Percentiles rank a stretch among this genome's conserved stretches.
Conservation (phyloP, 2,888 invertebrate species). For the Orthonychiurus folsomi region DNA sequence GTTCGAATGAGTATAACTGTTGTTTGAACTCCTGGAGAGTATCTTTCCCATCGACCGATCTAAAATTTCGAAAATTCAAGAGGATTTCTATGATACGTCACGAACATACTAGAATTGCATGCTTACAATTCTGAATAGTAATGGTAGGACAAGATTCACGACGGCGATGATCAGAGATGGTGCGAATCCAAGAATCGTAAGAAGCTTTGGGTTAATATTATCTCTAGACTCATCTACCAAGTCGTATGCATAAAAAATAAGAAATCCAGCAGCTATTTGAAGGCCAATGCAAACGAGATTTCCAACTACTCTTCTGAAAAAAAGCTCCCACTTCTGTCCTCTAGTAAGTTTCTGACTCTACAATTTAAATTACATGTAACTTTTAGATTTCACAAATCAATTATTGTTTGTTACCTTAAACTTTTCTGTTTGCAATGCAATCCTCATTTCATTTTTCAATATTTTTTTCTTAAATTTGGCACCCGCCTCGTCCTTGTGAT, state of each 20-base stretch:
- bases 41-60: constrained; percentile 29
- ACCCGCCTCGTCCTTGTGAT: constrained; percentile 2
- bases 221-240: not conserved
- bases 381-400: no score
- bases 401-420: no score
- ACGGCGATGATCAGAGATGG: constrained; percentile 21
- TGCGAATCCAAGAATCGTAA: not conserved
- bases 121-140: constrained; percentile 25
- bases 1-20: constrained; percentile 18
- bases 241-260: not conserved
- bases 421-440: constrained; percentile 11
- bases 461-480: constrained; percentile 12
- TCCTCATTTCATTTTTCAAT: constrained; percentile 1
- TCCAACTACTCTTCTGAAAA: not conserved
- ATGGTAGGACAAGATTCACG: constrained; percentile 27
- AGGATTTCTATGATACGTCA: no score
- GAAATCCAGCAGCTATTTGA: not conserved
- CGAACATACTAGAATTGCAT: not conserved
- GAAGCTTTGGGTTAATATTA: not conserved
- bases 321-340: not conserved
- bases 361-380: not conserved
- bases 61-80: constrained; percentile 10
- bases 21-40: constrained; percentile 17
- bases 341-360: not conserved
- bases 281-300: not conserved